Percentiles rank a stretch among this genome's conserved stretches.
Conservation (phyloP, 2,113 vertebrate genomes). For the Bagarius yarrelli region DNA sequence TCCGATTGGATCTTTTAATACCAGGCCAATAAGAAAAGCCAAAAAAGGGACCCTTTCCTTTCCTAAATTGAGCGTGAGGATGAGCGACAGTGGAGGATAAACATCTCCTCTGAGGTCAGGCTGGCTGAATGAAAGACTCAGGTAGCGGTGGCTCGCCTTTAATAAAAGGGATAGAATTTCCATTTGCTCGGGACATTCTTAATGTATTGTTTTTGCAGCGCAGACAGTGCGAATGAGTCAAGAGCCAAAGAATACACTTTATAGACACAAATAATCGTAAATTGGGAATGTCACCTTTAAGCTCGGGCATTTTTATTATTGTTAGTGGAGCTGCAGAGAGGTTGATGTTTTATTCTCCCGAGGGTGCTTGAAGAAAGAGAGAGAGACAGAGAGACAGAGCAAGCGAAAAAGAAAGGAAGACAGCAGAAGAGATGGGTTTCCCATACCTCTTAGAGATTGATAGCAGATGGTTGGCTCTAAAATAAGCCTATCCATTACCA, state of each 20-base stretch:
- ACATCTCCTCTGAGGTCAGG: conserved; percentile 77
- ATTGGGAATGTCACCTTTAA: conserved; percentile 99
- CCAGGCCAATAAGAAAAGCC: not conserved
- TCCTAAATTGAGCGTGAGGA: conserved; percentile 68
- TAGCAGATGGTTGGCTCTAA: conserved; percentile 93
- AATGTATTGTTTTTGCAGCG: conserved; percentile 90
- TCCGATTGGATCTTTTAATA: not conserved
- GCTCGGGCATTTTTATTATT: conserved; percentile 99
- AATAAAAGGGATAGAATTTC: conserved; percentile 94
- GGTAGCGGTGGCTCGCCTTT: conserved; percentile 87
- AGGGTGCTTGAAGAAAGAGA: conserved; percentile 71
- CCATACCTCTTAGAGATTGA: conserved; percentile 90
- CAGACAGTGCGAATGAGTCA: conserved; percentile 87
- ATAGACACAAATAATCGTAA: conserved; percentile 99
- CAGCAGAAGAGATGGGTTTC: conserved; percentile 79
- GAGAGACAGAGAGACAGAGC: conserved; percentile 56
- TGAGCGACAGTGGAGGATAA: conserved; percentile 64
- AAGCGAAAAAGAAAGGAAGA: conserved; percentile 50
- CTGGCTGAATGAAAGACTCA: conserved; percentile 83
- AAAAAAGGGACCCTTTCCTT: not conserved
- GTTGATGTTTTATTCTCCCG: conserved; percentile 94
- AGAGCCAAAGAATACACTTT: conserved; percentile 97
- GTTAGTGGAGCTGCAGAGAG: conserved; percentile 96
- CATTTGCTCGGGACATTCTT: conserved; percentile 88
- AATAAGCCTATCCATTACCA: conserved; percentile 98